phyloP scores from a whole-genome alignment of 2,888 invertebrate species.

The Drosophila picticornis region DNA sequence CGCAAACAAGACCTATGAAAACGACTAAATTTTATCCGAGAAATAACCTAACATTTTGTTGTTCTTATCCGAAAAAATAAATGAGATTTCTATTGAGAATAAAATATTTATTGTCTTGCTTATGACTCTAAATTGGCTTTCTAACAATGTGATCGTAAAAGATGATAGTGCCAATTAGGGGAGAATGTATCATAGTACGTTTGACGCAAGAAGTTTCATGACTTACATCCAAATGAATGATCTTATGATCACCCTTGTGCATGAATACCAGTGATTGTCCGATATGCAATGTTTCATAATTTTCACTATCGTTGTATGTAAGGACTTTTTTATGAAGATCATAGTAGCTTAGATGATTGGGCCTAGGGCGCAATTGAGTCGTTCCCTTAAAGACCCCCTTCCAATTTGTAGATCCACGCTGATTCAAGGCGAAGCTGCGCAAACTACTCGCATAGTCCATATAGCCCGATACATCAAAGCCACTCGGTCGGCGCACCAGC shows the following conservation, averaged over 20 bases:
- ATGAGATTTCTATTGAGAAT: background rate
- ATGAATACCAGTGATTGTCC: slow-evolving; percentile 88
- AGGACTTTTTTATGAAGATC: slow-evolving; percentile 91
- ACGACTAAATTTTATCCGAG: background rate
- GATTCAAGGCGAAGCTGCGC: slow-evolving; percentile 57
- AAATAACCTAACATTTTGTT: background rate
- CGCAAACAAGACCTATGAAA: too few relatives aligned
- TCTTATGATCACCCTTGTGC: slow-evolving; percentile 91
- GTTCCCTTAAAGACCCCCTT: slow-evolving; percentile 89
- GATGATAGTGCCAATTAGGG: slow-evolving; percentile 90
- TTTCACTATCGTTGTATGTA: slow-evolving; percentile 90
- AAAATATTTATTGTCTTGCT: background rate
- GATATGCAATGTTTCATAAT: slow-evolving; percentile 86
- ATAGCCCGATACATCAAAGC: slow-evolving; percentile 93
- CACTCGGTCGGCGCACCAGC: slow-evolving; percentile 89
- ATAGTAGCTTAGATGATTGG: slow-evolving; percentile 89
- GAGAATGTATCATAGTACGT: slow-evolving; percentile 88
- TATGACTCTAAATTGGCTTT: slow-evolving; percentile 11
- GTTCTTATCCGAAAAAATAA: background rate
- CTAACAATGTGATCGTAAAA: slow-evolving; percentile 89
- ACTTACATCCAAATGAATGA: slow-evolving; percentile 89
- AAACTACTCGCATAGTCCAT: slow-evolving; percentile 88
- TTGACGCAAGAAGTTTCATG: slow-evolving; percentile 88
- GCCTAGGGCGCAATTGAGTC: slow-evolving; percentile 88
- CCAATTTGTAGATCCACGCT: slow-evolving; percentile 88